phyloP scores from a whole-genome alignment of 2,797 vertebrate genomes.

The Nyctalus aviator region DNA sequence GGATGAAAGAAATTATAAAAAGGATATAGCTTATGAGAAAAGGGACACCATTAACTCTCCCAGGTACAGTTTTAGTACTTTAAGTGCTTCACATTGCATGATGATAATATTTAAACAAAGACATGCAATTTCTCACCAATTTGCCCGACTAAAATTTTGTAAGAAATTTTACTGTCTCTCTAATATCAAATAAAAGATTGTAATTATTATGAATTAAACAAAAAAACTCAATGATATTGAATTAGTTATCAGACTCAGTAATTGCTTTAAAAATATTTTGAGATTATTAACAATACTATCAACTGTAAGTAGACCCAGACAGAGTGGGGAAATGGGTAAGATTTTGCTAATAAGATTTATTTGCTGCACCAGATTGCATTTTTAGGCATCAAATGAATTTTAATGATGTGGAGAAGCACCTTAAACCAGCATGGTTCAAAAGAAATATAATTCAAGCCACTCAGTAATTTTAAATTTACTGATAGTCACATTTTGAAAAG shows the following conservation, averaged over 20 bases:
- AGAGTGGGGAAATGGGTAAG: background rate
- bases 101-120: background rate
- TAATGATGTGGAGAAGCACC: background rate
- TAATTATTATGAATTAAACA: constrained; percentile 19
- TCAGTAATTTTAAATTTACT: constrained; percentile 1
- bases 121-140: background rate
- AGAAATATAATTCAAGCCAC: background rate
- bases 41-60: background rate
- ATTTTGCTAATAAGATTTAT: background rate
- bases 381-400: background rate
- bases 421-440: background rate
- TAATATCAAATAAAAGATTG: constrained; percentile 31
- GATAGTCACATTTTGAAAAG: background rate
- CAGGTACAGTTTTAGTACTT: background rate
- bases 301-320: background rate
- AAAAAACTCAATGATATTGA: constrained; percentile 4
- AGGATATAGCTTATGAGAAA: background rate
- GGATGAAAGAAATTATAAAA: constrained; percentile 54
- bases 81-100: background rate
- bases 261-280: background rate
- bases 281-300: background rate
- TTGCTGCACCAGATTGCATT: background rate
- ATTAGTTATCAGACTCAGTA: constrained; percentile 7
- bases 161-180: background rate
- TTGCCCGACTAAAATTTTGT: background rate